Base-by-base conservation (phyloP, 2,797 vertebrate species). In the Notoglanidium macrostoma region DNA sequence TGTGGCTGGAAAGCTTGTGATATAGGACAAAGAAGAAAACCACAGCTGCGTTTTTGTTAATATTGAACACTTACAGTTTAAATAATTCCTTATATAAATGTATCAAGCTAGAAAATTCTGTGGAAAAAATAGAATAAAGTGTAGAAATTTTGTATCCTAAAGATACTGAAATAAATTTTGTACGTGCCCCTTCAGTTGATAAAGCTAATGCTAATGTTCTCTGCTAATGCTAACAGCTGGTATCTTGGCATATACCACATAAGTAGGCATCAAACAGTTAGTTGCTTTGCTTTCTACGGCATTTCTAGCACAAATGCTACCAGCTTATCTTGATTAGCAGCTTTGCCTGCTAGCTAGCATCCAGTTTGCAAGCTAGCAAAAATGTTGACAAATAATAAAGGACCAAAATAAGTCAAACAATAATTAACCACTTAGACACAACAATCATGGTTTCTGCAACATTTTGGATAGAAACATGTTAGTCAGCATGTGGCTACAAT, bases 1-100 rank as follows among this genome's bases (percentile, higher is more conserved):
- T 85, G 65, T 70, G 63, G 55, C 74, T 83, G n/a, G 80, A 87
- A 29, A 74, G 72, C 77, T 84, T 57, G 70, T 85, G 80, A 85
- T 72, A 51, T 61, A 78, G 67, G 32, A 72, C 79, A 87, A 65
- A 87, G 78, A 74, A 86, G 83, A 89, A 84, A 86, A 54, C 72
- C 84, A 51, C 70, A 77, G 78, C 70, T 88, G 80, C 55, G 11
- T 54, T 70, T 40, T 82, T 82, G 21, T 23, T 80, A 61, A 61
- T 80, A 44, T 80, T n/a, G 23, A 46, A 29, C 63, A 65, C 40
- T 59, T 65, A 49, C 46, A 46, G 23, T 26, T 61, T 63, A 14
- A 26, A 57, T 61, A 35, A 12, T 12, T 57, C 17, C 59, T 40
- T 57, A 1, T 19, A 77, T 65, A 54, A 76, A n/a, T 61, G 14